Percentiles rank a stretch among this genome's conserved stretches.
Conservation (phyloP, 2,797 vertebrate genomes). For the Carapus acus region DNA sequence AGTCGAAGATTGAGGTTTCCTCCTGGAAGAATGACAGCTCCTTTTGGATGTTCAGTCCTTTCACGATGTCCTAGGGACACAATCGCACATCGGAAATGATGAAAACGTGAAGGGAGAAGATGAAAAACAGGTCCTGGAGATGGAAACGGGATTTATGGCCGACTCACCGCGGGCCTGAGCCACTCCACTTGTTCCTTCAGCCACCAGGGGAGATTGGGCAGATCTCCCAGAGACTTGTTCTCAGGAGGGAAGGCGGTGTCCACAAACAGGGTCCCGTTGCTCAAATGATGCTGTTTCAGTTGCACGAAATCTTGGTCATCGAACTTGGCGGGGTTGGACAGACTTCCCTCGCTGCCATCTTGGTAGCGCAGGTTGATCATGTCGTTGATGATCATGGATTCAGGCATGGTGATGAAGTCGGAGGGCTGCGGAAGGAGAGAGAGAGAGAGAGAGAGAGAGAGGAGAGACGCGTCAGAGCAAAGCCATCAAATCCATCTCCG, state of each 20-base stretch:
- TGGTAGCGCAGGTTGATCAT: slow-evolving; percentile 50
- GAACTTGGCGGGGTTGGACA: slow-evolving; percentile 42
- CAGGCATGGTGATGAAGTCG: slow-evolving; percentile 35
- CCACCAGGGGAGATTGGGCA: not conserved
- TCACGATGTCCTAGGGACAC: slow-evolving; percentile 39
- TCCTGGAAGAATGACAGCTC: slow-evolving; percentile 38
- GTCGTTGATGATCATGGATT: slow-evolving; percentile 21
- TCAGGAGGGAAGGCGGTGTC: slow-evolving; percentile 47
- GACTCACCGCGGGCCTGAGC: slow-evolving; percentile 41
- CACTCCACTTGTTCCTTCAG: slow-evolving; percentile 31
- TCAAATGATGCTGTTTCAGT: slow-evolving; percentile 23
- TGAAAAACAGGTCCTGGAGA: too few species aligned
- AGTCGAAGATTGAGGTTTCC: slow-evolving; percentile 60
- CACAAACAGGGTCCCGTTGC: slow-evolving; percentile 19
- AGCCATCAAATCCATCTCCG: too few species aligned
- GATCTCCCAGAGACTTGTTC: slow-evolving; percentile 28
- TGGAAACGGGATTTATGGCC: too few species aligned
- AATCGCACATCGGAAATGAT: not conserved
- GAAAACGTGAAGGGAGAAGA: too few species aligned
- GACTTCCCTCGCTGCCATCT: slow-evolving; percentile 38
- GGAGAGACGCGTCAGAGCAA: too few species aligned
- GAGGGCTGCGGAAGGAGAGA: not conserved
- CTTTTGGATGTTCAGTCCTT: not conserved
- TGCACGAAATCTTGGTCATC: slow-evolving; percentile 38
- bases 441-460: not conserved